A percentile compares a stretch with the other conserved stretches of the same genome.
These are phyloP conservation scores for Indri indri DNA, from an alignment of 2,113 vertebrate genomes.

Conservation along the genomic window DNA sequence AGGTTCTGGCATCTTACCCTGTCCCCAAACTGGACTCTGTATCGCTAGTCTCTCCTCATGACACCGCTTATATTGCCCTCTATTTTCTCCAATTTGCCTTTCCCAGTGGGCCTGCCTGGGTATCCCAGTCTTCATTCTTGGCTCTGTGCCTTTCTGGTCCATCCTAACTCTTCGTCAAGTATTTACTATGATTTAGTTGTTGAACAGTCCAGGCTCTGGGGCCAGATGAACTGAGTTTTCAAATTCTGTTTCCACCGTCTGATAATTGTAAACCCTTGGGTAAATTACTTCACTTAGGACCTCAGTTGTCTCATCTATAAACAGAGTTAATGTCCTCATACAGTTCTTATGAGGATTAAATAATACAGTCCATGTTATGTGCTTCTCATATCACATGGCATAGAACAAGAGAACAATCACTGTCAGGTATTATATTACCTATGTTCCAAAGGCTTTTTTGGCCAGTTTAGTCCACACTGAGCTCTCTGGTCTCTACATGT, in stretches of 20 bases:
- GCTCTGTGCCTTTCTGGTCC: not conserved
- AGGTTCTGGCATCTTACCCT: not conserved
- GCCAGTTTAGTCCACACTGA: not conserved
- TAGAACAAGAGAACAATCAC: not conserved
- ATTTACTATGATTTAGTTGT: not conserved
- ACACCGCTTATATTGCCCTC: not conserved
- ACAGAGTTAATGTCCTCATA: not conserved
- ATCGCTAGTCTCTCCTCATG: not conserved
- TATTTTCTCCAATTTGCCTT: not conserved
- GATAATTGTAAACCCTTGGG: not conserved
- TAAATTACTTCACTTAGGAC: not conserved
- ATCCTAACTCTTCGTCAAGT: not conserved
- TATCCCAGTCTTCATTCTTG: not conserved
- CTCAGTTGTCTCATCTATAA: not conserved
- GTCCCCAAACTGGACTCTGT: not conserved
- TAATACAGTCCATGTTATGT: accelerated
- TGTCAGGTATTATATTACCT: not conserved
- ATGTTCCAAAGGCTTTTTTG: not conserved
- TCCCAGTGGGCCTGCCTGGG: not conserved
- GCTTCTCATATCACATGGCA: not conserved
- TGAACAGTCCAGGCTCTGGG: not conserved
- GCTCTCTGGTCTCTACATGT: not conserved
- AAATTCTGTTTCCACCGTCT: not conserved
- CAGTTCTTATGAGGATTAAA: not conserved
- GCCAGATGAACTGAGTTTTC: not conserved